These are phyloP conservation scores for Scolopax rusticola DNA, from an alignment of 2,797 vertebrate genomes.

Conservation along the genomic window DNA sequence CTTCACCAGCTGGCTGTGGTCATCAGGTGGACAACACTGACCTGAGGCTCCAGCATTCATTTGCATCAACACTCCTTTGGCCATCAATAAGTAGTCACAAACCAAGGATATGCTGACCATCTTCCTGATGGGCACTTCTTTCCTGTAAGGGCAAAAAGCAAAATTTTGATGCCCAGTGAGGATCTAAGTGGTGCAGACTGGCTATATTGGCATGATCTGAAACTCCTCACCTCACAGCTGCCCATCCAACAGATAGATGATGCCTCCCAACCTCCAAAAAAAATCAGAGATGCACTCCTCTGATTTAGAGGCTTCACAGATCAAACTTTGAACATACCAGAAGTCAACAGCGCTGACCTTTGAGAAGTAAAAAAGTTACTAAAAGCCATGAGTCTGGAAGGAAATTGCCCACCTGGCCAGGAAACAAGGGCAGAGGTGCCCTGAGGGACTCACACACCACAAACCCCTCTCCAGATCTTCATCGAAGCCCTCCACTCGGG, in stretches of 20 bases:
- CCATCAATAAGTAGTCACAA: neutral
- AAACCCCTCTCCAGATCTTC: neutral
- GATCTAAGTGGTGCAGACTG: neutral
- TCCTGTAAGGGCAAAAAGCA: neutral
- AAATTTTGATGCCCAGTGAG: neutral
- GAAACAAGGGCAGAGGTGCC: neutral
- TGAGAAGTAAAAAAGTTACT: neutral
- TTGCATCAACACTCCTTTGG: neutral
- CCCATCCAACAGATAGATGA: neutral
- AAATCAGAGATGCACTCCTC: neutral
- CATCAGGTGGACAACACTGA: accelerated
- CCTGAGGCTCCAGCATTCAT: neutral
- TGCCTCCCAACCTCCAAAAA: neutral
- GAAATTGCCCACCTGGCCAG: neutral
- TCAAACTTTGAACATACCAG: neutral
- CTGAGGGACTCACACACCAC: neutral
- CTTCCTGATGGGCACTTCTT: neutral
- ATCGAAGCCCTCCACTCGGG: accelerated
- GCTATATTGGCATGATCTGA: accelerated
- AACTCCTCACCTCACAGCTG: neutral
- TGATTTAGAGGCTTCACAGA: accelerated
- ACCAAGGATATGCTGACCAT: neutral
- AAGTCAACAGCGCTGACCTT: neutral
- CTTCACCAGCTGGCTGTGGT: neutral
- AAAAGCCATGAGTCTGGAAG: neutral